Base-by-base conservation (phyloP, 2,113 vertebrate species). In the Spheniscus mendiculus region DNA sequence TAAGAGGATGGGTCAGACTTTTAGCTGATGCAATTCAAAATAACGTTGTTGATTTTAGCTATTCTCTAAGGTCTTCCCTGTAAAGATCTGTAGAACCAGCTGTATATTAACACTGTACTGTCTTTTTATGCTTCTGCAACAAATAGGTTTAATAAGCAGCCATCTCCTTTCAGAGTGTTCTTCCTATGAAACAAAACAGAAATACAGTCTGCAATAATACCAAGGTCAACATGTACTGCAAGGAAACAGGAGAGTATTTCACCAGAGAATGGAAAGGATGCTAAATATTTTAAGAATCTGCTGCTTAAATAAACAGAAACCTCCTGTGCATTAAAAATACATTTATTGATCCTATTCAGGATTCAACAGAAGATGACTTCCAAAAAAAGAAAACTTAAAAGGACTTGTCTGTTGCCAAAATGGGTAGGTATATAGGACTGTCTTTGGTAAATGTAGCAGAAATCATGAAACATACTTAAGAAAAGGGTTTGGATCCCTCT, bases 241-340 rank as follows among this genome's bases (percentile, higher is more conserved):
- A 94, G 87, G 77, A 91, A 90, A 71, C 44, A 66, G 50, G 15
- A 56, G 20, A 81, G 44, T 56, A 67, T 76, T 92, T 87, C 89
- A 90, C 40, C 29, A 92, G 86, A 81, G 87, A 95, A 83, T 15
- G 25, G 30, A 94, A 93, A 77, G 29, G 50, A 47, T 90, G 44
- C 26, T 96, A 96, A 95, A 97, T 97, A 96, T 97, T 97, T 96
- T 91, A 97, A 95, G 77, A 90, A 88, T 94, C 74, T 86, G 26
- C 74, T 90, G 25, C 73, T 89, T 96, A 93, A 94, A 97, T 87
- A 49, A 89, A 94, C 92, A 87, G 49, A 91, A 85, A 69, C 55
- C 65, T 77, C 47, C 27, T 44, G 56, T 79, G 63, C 45, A 78
- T 89, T 93, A 97, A 89, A 96, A 93, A 93, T 95, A 79, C 32